Evolutionary conservation across 2,113 vertebrate genomes (phyloP), one percentile per base, ranked within the genome.

Genomic region (Pollachius pollachius): DNA sequence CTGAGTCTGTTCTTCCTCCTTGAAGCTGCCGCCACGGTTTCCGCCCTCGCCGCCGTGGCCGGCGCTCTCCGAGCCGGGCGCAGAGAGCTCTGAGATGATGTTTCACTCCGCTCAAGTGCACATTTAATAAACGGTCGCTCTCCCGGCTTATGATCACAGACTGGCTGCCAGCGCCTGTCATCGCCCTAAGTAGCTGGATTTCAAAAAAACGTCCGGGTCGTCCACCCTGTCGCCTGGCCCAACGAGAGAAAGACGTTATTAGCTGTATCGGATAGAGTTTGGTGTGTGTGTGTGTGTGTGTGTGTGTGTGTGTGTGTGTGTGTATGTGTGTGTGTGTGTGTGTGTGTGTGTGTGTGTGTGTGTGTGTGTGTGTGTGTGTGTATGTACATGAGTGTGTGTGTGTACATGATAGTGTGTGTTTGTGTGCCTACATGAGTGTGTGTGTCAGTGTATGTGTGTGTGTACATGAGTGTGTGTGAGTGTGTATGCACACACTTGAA

Each of bases 171-270:
- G 81, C 61, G 34, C 75, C 61, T 66, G 77, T 81, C 74, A 79
- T 66, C 73, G 75, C 69, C 64, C 70, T 70, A 67, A 83, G 78
- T 62, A 65, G 74, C 52, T 66, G 60, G 18, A 61, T 80, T 77
- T 80, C 65, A 23, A 56, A 30, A 27, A 3, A 62, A 70, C 70
- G 23, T 54, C 65, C 7, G 78, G 52, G 68, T 83, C 65, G 5
- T 70, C 67, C 70, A 70, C 62, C 15, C 74, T 63, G 74, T 81
- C 54, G 71, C 69, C 15, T 48, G 19, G 54, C 19, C 9, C 21
- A 73, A 75, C 78, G 79, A 81, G 81, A 76, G 67, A 83, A 84
- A 73, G 73, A 78, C 73, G 87, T 87, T 83, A 84, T 81, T 71
- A 74, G 71, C 71, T 76, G 83, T 5, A 80, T 87, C 73, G 81